These are phyloP conservation scores for Eretmochelys imbricata DNA, from an alignment of 2,113 vertebrate species.

Conservation along the genomic window DNA sequence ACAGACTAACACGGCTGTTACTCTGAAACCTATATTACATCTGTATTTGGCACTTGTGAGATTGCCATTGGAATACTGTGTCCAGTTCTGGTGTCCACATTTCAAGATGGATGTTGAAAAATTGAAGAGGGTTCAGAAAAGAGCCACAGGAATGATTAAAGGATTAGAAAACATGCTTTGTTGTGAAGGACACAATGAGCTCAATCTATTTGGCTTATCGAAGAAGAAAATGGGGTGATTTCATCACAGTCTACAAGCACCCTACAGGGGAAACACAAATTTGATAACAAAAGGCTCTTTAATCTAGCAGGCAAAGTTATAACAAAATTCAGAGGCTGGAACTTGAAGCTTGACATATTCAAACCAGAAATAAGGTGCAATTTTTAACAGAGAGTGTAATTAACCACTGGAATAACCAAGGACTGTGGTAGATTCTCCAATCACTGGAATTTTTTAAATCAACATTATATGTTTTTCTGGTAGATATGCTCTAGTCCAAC, in stretches of 20 bases:
- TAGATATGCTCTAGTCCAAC: neutral
- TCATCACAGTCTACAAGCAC: neutral
- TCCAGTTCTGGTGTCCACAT: neutral
- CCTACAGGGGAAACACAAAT: neutral
- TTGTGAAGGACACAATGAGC: neutral
- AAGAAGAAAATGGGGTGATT: neutral
- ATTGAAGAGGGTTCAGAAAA: neutral
- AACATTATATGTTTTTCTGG: neutral
- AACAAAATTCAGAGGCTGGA: neutral
- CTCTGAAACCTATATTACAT: neutral
- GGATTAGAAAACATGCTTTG: neutral
- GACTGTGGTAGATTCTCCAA: neutral
- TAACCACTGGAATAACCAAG: neutral
- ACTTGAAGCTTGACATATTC: neutral
- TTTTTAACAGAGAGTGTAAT: neutral
- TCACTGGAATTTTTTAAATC: neutral
- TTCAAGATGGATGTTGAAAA: neutral
- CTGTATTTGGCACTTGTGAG: neutral
- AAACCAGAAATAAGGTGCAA: neutral
- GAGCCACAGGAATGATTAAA: neutral
- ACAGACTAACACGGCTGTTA: no score
- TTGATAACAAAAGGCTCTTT: neutral
- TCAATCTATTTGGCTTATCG: neutral
- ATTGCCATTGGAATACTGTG: neutral
- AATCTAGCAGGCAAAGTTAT: neutral